These are phyloP conservation scores for Epinotia demarniana DNA, from an alignment of 2,888 invertebrate genomes.

Conservation along the genomic window DNA sequence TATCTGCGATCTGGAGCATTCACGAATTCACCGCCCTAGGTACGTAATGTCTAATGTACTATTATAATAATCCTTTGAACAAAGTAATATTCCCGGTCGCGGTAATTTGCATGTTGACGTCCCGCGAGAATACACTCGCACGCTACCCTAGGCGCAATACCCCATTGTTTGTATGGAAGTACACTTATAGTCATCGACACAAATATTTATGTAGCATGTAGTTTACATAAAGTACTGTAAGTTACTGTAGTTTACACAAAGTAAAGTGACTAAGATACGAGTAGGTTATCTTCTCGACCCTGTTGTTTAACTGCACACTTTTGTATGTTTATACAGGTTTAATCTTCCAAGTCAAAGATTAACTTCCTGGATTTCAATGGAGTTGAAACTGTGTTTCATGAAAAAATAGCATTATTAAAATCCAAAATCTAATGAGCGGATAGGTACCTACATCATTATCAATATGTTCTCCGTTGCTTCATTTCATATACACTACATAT, in stretches of 20 bases:
- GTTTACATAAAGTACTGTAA: too few relatives aligned
- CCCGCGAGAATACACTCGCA: neutral
- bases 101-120: neutral
- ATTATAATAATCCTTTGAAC: too few relatives aligned
- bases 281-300: neutral
- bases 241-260: neutral
- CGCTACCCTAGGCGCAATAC: neutral
- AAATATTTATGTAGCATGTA: neutral
- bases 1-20: too few relatives aligned
- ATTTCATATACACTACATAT: too few relatives aligned
- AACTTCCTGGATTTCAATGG: neutral
- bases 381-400: neutral
- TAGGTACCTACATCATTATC: too few relatives aligned
- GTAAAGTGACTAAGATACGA: neutral
- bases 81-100: neutral
- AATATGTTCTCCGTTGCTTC: too few relatives aligned
- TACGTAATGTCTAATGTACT: too few relatives aligned
- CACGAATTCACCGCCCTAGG: too few relatives aligned
- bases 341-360: neutral
- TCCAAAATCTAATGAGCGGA: too few relatives aligned
- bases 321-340: neutral
- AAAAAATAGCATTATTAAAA: too few relatives aligned
- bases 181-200: constrained; percentile 1
- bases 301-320: neutral
- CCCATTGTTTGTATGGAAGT: neutral